Percentiles rank a stretch among this genome's conserved stretches.
Evolutionary conservation across 2,797 vertebrate species (phyloP).

Genomic region (Urophycis tenuis): DNA sequence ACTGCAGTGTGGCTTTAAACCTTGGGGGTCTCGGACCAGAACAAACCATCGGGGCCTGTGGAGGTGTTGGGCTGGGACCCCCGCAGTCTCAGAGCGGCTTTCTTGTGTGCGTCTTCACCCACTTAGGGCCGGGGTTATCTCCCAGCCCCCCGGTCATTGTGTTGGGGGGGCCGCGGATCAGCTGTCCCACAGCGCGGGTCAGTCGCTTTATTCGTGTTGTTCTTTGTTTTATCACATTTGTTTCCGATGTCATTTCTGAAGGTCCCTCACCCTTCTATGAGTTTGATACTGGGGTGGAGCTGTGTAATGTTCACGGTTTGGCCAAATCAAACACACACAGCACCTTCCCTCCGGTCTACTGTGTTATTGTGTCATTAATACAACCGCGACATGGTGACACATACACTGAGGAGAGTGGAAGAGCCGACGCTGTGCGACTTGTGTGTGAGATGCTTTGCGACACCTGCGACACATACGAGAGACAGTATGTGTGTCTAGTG

Average conservation of each 20-base stretch:
- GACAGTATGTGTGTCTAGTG: neutral
- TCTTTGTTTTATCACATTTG: neutral
- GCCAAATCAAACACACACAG: neutral
- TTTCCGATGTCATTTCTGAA: no score
- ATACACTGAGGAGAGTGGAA: neutral
- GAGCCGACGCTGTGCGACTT: neutral
- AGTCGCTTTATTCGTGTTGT: neutral
- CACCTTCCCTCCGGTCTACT: neutral
- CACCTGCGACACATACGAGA: neutral
- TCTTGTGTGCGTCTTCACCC: no score
- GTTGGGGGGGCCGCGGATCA: neutral
- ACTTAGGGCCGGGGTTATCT: neutral
- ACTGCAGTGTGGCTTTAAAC: conserved; percentile 21
- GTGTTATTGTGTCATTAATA: neutral
- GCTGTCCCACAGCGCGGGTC: neutral
- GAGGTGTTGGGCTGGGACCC: neutral
- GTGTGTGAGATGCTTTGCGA: neutral
- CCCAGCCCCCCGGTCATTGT: neutral
- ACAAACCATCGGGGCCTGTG: neutral
- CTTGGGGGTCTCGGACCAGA: neutral
- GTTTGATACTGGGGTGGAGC: neutral
- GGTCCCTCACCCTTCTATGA: neutral
- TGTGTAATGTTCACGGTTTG: neutral
- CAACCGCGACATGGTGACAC: neutral
- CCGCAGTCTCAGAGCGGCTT: neutral